Evolutionary conservation across 2,888 invertebrate genomes (phyloP).

Genomic region (Shargacucullia verbasci): DNA sequence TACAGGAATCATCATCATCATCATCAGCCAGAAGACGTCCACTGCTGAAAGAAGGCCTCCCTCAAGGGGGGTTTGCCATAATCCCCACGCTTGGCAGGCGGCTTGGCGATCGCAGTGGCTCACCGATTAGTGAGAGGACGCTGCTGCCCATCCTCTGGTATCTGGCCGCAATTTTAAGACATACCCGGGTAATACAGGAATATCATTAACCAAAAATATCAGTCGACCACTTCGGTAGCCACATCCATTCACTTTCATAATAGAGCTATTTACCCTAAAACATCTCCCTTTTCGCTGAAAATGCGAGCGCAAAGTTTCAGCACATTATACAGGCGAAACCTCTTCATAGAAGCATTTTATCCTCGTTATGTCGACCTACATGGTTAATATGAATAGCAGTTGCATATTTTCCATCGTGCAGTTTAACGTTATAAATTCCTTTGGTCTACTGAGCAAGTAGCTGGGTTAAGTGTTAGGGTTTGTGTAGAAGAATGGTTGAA

Average conservation of each 20-base stretch:
- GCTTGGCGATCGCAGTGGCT: too few species aligned
- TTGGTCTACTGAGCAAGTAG: conserved; percentile 15
- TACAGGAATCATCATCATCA: too few species aligned
- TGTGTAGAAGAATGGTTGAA: neutral
- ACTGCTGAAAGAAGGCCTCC: too few species aligned
- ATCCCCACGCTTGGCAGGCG: too few species aligned
- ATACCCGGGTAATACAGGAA: too few species aligned
- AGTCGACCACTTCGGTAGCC: too few species aligned
- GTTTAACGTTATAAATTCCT: conserved; percentile 24
- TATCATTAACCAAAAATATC: too few species aligned
- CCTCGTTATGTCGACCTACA: conserved; percentile 17
- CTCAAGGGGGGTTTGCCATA: too few species aligned
- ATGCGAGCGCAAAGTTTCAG: conserved; percentile 3
- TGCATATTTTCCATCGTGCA: conserved; percentile 26
- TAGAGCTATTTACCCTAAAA: neutral
- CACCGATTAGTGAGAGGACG: too few species aligned
- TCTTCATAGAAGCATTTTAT: conserved; percentile 12
- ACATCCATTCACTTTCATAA: neutral
- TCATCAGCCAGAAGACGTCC: too few species aligned
- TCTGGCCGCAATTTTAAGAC: too few species aligned
- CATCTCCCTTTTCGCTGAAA: neutral
- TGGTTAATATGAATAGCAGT: conserved; percentile 9
- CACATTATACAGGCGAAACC: conserved; percentile 1
- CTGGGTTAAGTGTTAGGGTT: neutral
- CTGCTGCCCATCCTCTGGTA: too few species aligned